Evolutionary conservation across 1,140 invertebrate genomes (phyloP), one percentile per base, ranked within the genome.

Genomic region (Drosophila mauritiana): DNA sequence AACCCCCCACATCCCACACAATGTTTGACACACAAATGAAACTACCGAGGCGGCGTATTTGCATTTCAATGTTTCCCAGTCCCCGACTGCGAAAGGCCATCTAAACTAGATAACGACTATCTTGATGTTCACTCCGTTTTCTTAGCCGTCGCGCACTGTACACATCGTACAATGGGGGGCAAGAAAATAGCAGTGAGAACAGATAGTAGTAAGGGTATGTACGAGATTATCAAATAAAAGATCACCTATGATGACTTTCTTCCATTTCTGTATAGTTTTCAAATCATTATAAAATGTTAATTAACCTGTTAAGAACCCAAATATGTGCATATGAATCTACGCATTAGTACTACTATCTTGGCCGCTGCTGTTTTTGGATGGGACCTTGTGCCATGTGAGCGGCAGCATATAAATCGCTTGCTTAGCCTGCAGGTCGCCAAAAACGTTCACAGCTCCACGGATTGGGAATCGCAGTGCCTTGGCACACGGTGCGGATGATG

Each of bases 401-500:
- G 42, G 31, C n/a, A 34, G 45, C 46, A 70, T 70, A 52, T 65
- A 31, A 65, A 63, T 37, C 17, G 51, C 51, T 39, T 36, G 39
- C 20, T 45, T 57, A 45, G 42, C 42, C 27, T 15, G 15, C 25
- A 15, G 54, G 54, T 56, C 34, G 12, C 25, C 7, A 15, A 40
- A 20, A 22, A 39, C 15, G 34, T 45, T 27, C 51, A 42, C 13
- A 63, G 40, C 11, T 46, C 20, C 27, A 22, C 34, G 3, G 22
- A 34, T 48, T 48, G 40, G 15, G 34, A 67, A 40, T 49, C 48
- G 15, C 43, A 67, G 40, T 59, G 11, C 6, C 49, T 76, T 45
- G 55, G 17, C 59, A 53, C 83, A 88, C 62, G 67, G 84, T 89
- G 72, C 75, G 42, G 13, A 25, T 46, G 39, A 40, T 39, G 25